These are phyloP conservation scores for Latrodectus hesperus DNA, from an alignment of 2,888 invertebrate genomes.

Conservation along the genomic window DNA sequence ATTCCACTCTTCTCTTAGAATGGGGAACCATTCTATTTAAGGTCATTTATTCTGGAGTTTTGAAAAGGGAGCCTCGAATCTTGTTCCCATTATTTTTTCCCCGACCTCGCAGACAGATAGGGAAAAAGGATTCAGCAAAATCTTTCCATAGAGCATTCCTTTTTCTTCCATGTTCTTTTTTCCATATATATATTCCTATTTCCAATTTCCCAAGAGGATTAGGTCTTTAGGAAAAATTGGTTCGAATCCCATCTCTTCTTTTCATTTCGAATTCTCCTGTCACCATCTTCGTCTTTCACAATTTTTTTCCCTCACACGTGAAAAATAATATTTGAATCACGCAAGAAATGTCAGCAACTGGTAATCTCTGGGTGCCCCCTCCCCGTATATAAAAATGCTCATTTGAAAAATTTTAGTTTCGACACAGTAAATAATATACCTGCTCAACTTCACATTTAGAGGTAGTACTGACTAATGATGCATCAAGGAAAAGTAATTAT, in stretches of 20 bases:
- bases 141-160: neutral
- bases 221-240: constrained; percentile 34
- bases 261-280: too few relatives aligned
- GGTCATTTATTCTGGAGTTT: constrained; percentile 58
- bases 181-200: neutral
- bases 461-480: too few relatives aligned
- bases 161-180: constrained; percentile 16
- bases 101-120: neutral
- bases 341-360: too few relatives aligned
- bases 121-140: neutral
- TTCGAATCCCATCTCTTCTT: neutral
- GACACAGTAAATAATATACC: too few relatives aligned
- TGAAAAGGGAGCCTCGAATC: constrained; percentile 35
- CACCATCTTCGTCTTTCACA: too few relatives aligned
- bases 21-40: constrained; percentile 42
- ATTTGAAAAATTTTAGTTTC: too few relatives aligned
- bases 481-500: too few relatives aligned
- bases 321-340: too few relatives aligned
- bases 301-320: too few relatives aligned
- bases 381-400: too few relatives aligned
- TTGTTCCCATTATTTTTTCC: constrained; percentile 14
- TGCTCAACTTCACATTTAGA: too few relatives aligned
- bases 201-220: constrained; percentile 32
- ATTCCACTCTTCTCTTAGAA: constrained; percentile 1
- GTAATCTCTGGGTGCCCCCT: too few relatives aligned